Conservation (phyloP, 2,113 vertebrate species). For the Stigmatopora argus region DNA sequence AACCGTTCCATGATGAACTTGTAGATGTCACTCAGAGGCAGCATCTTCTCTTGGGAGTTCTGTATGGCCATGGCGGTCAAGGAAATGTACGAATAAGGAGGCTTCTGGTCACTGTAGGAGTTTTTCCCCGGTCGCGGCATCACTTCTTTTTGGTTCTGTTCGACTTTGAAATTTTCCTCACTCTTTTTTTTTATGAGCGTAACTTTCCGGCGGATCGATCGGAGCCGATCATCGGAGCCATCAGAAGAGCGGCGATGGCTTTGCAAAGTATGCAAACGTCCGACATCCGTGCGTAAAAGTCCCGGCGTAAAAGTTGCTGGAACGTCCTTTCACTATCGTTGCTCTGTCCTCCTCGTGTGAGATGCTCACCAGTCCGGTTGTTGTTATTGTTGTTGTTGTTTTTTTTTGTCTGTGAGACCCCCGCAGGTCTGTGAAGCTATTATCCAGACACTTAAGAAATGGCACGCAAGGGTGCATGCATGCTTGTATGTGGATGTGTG, state of each 20-base stretch:
- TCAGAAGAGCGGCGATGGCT: slow-evolving; percentile 14
- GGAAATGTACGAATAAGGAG: slow-evolving; percentile 94
- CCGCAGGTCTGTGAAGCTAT: slow-evolving; percentile 77
- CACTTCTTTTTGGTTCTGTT: neutral
- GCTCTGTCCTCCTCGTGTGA: slow-evolving; percentile 42
- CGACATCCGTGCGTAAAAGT: neutral
- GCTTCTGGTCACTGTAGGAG: slow-evolving; percentile 97
- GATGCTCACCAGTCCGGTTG: slow-evolving; percentile 49
- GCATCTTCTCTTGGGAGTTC: slow-evolving; percentile 90
- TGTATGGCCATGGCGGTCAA: slow-evolving; percentile 97
- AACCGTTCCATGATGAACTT: slow-evolving; percentile 95
- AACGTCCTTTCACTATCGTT: slow-evolving; percentile 21
- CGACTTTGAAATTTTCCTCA: too few relatives aligned
- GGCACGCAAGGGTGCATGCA: slow-evolving; percentile 55
- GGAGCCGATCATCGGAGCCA: slow-evolving; percentile 47
- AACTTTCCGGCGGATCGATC: slow-evolving; percentile 19
- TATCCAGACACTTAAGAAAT: slow-evolving; percentile 68
- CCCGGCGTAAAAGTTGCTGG: slow-evolving; percentile 54
- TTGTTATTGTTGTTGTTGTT: slow-evolving; percentile 60
- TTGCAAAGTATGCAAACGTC: neutral
- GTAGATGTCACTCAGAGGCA: slow-evolving; percentile 90
- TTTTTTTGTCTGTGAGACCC: slow-evolving; percentile 73
- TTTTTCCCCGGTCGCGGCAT: slow-evolving; percentile 95
- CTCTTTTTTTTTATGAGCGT: neutral
- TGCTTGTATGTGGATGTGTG: slow-evolving; percentile 5